Percentiles rank a stretch among this genome's conserved stretches.
phyloP scores from a whole-genome alignment of 2,797 vertebrate species.

The Botia almorhae region DNA sequence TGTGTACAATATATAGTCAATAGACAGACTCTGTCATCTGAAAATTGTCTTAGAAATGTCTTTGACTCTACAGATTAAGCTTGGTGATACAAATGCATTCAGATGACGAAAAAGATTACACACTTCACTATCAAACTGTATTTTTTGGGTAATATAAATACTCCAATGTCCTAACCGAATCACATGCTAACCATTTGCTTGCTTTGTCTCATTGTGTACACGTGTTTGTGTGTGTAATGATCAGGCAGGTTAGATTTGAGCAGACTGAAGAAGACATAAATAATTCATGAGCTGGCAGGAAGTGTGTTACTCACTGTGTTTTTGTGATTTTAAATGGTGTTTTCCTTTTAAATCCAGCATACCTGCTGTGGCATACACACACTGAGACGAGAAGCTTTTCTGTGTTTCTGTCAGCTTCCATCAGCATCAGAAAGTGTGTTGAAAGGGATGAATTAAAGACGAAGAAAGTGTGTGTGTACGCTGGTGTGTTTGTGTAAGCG shows the following conservation, averaged over 20 bases:
- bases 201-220: constrained; percentile 5
- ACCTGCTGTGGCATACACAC: constrained; percentile 29
- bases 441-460: not conserved
- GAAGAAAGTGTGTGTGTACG: constrained; percentile 4
- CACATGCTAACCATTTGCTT: too few species aligned
- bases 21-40: too few species aligned
- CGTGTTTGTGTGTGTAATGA: constrained; percentile 13
- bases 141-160: too few species aligned
- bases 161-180: too few species aligned
- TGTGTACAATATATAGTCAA: too few species aligned
- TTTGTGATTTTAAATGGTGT: constrained; percentile 23
- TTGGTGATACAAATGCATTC: too few species aligned
- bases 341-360: constrained; percentile 1
- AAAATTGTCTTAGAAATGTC: too few species aligned
- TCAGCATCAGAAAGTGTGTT: constrained; percentile 66
- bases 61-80: too few species aligned
- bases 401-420: constrained; percentile 68
- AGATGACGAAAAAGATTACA: too few species aligned
- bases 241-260: constrained; percentile 22
- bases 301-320: constrained; percentile 53
- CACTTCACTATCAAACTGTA: too few species aligned
- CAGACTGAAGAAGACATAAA: not conserved
- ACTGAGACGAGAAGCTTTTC: constrained; percentile 56
- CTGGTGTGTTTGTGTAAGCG: constrained; percentile 21
- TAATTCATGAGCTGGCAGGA: constrained; percentile 35